These are phyloP conservation scores for Pantherophis vulpinus DNA, from an alignment of 2,797 vertebrate species.

Conservation along the genomic window DNA sequence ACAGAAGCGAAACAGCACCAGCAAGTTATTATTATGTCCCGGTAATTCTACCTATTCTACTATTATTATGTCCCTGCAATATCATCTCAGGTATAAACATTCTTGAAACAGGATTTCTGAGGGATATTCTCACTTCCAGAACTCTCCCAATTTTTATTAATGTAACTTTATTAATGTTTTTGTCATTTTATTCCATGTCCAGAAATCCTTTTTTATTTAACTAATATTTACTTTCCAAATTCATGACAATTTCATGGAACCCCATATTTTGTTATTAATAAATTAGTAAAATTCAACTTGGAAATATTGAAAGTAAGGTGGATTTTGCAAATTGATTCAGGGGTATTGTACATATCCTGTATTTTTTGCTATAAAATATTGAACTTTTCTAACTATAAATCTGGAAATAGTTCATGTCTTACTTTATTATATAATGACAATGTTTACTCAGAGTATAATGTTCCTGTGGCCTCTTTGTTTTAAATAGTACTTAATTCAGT, in stretches of 20 bases:
- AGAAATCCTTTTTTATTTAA: background rate
- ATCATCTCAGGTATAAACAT: background rate
- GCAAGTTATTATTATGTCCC: no score
- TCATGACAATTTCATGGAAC: background rate
- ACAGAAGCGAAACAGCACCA: no score
- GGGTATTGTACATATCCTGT: background rate
- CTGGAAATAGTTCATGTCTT: background rate
- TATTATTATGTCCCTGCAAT: no score
- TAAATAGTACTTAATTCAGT: background rate
- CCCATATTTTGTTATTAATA: background rate
- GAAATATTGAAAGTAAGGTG: background rate
- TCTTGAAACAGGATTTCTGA: background rate
- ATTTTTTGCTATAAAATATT: background rate
- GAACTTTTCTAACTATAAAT: background rate
- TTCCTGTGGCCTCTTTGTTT: background rate
- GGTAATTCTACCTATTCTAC: no score
- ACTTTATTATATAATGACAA: background rate
- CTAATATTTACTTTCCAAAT: background rate
- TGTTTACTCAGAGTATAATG: background rate
- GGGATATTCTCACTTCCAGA: background rate
- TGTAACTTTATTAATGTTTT: background rate
- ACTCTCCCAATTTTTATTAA: background rate
- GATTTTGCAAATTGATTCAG: background rate
- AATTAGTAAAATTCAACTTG: background rate
- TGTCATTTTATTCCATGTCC: background rate